Conservation (phyloP, 2,797 vertebrate species). For the Caiman crocodilus region DNA sequence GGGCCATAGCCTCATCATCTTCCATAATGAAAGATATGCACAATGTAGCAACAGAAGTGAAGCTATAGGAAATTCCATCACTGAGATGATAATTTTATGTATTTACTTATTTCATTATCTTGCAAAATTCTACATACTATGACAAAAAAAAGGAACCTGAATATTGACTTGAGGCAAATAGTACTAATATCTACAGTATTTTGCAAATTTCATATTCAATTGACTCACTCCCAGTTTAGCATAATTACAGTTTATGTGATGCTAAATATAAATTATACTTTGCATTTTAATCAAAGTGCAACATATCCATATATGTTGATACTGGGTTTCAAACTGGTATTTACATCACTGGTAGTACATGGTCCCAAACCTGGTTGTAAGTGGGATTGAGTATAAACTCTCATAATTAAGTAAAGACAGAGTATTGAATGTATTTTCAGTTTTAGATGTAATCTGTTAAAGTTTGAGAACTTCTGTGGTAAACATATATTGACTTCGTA, state of each 20-base stretch:
- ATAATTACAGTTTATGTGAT: background rate
- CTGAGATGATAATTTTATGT: background rate
- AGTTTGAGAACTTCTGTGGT: background rate
- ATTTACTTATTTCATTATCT: background rate
- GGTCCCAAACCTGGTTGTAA: background rate
- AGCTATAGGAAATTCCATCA: background rate
- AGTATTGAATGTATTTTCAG: background rate
- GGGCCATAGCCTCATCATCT: background rate
- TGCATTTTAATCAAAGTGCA: background rate
- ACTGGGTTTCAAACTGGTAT: background rate
- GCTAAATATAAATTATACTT: background rate
- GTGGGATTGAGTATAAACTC: background rate
- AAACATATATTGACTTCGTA: background rate
- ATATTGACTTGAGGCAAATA: background rate
- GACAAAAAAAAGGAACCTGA: background rate
- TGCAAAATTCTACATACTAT: background rate
- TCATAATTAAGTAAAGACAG: background rate
- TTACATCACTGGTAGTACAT: background rate
- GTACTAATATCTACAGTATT: background rate
- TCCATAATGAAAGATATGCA: background rate
- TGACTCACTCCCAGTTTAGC: background rate
- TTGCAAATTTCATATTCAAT: background rate
- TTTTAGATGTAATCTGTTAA: background rate
- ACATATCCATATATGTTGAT: background rate
- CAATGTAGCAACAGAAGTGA: background rate